Percentiles rank a stretch among this genome's conserved stretches.
Conservation (phyloP, 2,888 invertebrate species). For the Apodemia zela region DNA sequence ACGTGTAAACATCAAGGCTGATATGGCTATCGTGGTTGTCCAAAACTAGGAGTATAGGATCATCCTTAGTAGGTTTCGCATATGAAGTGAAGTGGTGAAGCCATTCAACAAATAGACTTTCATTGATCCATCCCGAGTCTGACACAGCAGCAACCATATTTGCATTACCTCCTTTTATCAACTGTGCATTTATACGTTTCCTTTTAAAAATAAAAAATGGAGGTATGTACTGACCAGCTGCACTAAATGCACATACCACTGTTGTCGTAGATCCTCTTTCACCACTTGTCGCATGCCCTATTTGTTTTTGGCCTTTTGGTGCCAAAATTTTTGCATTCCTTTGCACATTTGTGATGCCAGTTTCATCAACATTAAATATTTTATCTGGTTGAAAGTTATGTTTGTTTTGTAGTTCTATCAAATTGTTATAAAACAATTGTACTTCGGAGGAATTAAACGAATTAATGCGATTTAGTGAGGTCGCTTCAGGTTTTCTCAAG, state of each 20-base stretch:
- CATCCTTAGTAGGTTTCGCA: slow-evolving; percentile 34
- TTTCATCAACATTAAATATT: no score
- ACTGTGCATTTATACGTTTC: slow-evolving; percentile 34
- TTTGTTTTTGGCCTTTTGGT: slow-evolving; percentile 1
- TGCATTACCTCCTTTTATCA: slow-evolving; percentile 34
- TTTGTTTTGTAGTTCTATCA: no score
- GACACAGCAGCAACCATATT: slow-evolving; percentile 33
- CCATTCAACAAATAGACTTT: slow-evolving; percentile 37
- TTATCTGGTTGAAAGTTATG: no score
- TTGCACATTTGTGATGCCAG: no score
- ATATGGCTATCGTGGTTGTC: slow-evolving; percentile 39
- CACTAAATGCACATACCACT: slow-evolving; percentile 46
- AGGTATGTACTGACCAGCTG: slow-evolving; percentile 42
- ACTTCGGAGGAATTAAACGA: no score
- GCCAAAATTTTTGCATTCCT: no score
- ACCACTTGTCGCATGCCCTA: slow-evolving; percentile 41
- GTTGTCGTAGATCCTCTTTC: slow-evolving; percentile 42
- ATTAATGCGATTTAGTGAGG: no score
- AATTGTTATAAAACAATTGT: no score
- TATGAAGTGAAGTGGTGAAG: slow-evolving; percentile 37
- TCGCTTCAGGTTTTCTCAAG: no score
- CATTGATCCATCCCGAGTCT: slow-evolving; percentile 41
- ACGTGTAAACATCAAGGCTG: no score
- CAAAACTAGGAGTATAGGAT: no score
- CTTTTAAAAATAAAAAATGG: slow-evolving; percentile 46